Conservation (phyloP, 1,140 invertebrate genomes). For the Hypsibius dujardini region DNA sequence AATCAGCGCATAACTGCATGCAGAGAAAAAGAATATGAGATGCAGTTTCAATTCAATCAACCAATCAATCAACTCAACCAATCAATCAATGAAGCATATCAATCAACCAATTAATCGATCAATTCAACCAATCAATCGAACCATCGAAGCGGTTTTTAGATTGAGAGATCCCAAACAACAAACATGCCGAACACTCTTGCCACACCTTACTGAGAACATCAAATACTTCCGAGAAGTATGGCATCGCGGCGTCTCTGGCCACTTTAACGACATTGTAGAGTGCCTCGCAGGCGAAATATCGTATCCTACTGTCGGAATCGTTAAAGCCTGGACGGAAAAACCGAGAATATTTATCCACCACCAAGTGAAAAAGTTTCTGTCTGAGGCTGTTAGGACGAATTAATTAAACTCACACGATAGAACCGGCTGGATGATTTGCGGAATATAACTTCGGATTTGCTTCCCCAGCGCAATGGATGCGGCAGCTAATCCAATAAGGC, state of each 20-base stretch:
- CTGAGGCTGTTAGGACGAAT: conserved; percentile 14
- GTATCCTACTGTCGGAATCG: conserved; percentile 72
- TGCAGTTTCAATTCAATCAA: too few species aligned
- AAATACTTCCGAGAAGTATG: conserved; percentile 83
- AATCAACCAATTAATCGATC: too few species aligned
- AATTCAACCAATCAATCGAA: too few species aligned
- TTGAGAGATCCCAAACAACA: not conserved
- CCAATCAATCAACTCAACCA: too few species aligned
- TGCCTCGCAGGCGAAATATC: conserved; percentile 92
- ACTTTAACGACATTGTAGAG: conserved; percentile 96
- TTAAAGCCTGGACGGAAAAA: conserved; percentile 48
- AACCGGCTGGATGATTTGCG: conserved; percentile 10
- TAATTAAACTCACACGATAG: not conserved
- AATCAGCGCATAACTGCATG: conserved; percentile 59
- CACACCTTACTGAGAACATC: conserved; percentile 61
- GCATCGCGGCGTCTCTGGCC: conserved; percentile 60
- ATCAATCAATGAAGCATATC: too few species aligned
- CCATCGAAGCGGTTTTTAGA: not conserved
- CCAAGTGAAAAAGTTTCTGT: conserved; percentile 16
- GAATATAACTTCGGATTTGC: conserved; percentile 11
- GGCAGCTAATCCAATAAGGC: conserved; percentile 88
- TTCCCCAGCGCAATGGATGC: conserved; percentile 85
- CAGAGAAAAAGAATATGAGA: too few species aligned
- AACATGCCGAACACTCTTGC: conserved; percentile 14
- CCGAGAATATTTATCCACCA: not conserved